A percentile compares a stretch with the other conserved stretches of the same genome.
Evolutionary conservation across 2,113 vertebrate species (phyloP).

Genomic region (Crocuta crocuta): DNA sequence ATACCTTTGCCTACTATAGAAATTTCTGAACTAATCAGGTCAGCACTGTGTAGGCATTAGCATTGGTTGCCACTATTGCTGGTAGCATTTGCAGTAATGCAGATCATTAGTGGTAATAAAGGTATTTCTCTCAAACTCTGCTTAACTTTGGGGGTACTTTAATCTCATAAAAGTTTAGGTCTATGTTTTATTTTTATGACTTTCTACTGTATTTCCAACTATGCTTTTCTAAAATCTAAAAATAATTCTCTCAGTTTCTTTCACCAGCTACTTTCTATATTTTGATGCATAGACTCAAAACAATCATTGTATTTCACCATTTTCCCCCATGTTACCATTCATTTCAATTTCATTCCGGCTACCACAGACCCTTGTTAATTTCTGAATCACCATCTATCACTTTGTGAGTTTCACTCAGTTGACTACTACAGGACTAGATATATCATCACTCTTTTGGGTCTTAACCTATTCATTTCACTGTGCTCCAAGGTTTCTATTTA

Average conservation of each 20-base stretch:
- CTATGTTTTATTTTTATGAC: not conserved
- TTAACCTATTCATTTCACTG: not conserved
- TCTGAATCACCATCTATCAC: conserved; percentile 55
- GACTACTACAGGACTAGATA: not conserved
- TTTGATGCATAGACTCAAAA: not conserved
- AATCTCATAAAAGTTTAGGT: not conserved
- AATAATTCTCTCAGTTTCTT: conserved; percentile 44
- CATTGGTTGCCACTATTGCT: not conserved
- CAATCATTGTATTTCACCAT: not conserved
- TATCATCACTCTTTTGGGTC: not conserved
- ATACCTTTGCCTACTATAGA: not conserved
- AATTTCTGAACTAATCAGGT: not conserved
- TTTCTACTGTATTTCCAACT: conserved; percentile 39
- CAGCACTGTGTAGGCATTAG: not conserved
- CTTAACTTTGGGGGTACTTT: not conserved
- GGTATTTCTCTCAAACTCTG: not conserved
- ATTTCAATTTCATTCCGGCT: conserved; percentile 37
- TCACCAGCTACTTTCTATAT: conserved; percentile 22
- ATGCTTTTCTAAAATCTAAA: not conserved
- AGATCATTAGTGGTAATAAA: not conserved
- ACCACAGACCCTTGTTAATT: conserved; percentile 48
- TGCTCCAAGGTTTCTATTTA: not conserved
- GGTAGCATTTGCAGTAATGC: not conserved
- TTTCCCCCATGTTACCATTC: conserved; percentile 2
- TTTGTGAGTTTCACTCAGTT: conserved; percentile 54